Percentiles rank a stretch among this genome's conserved stretches.
Evolutionary conservation across 1,140 invertebrate species (phyloP).

Genomic region (Goniozus legneri): DNA sequence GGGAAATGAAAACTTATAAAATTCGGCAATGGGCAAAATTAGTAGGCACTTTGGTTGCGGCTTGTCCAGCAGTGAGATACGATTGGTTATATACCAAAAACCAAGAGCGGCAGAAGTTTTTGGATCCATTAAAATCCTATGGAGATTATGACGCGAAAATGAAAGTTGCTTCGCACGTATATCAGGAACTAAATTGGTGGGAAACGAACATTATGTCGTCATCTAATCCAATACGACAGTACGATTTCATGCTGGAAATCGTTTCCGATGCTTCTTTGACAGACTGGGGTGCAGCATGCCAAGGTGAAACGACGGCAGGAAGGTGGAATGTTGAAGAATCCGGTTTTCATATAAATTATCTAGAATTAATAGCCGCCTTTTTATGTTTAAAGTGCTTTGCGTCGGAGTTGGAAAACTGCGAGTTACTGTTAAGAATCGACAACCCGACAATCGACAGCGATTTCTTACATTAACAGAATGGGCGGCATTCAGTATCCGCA

Average conservation of each 20-base stretch:
- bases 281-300: background rate
- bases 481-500: background rate
- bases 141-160: background rate
- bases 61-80: background rate
- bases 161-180: slow-evolving; percentile 1
- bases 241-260: background rate
- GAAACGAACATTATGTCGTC: background rate
- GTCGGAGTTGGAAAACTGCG: background rate
- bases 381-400: background rate
- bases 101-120: background rate
- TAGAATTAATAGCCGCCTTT: slow-evolving; percentile 1
- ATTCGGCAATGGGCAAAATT: background rate
- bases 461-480: background rate
- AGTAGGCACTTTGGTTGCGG: background rate
- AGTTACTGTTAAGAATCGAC: background rate
- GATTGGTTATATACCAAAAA: background rate
- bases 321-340: background rate
- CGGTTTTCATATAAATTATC: background rate
- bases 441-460: background rate
- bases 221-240: background rate
- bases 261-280: background rate
- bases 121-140: background rate
- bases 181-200: slow-evolving; percentile 8
- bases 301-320: background rate
- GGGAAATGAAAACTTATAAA: background rate